A percentile compares a stretch with the other conserved stretches of the same genome.
phyloP scores from a whole-genome alignment of 2,797 vertebrate species.

The Crenuchus spilurus region DNA sequence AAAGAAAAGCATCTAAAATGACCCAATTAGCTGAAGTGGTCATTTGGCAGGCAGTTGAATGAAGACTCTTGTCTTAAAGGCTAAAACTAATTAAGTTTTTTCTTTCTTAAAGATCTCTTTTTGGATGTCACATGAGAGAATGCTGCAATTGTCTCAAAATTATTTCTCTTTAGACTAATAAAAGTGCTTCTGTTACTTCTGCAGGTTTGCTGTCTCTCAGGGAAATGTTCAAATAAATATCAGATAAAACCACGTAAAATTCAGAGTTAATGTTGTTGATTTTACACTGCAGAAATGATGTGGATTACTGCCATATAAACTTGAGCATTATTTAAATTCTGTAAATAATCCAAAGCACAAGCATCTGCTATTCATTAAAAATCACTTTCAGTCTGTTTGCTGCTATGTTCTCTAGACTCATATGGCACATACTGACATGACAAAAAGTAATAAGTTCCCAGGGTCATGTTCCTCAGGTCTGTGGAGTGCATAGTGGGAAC shows the following conservation, averaged over 20 bases:
- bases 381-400: too few species aligned
- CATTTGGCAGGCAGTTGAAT: constrained; percentile 47
- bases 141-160: constrained; percentile 24
- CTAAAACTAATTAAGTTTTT: constrained; percentile 48
- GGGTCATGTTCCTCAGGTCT: too few species aligned
- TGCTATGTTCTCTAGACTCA: too few species aligned
- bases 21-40: constrained; percentile 51
- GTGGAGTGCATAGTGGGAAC: too few species aligned
- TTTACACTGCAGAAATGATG: background rate
- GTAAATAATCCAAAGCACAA: too few species aligned
- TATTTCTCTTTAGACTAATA: constrained; percentile 1
- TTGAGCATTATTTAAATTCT: too few species aligned
- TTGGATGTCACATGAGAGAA: constrained; percentile 27
- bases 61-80: constrained; percentile 43
- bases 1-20: constrained; percentile 44
- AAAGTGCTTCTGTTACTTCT: constrained; percentile 15
- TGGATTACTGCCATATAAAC: too few species aligned
- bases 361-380: too few species aligned
- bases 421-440: too few species aligned
- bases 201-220: constrained; percentile 1
- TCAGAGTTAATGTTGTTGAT: background rate
- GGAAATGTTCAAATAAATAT: background rate
- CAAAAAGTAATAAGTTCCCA: too few species aligned
- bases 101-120: constrained; percentile 21
- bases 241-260: constrained; percentile 9